Base-by-base conservation (phyloP, 2,797 vertebrate genomes). In the Catamblyrhynchus diadema region DNA sequence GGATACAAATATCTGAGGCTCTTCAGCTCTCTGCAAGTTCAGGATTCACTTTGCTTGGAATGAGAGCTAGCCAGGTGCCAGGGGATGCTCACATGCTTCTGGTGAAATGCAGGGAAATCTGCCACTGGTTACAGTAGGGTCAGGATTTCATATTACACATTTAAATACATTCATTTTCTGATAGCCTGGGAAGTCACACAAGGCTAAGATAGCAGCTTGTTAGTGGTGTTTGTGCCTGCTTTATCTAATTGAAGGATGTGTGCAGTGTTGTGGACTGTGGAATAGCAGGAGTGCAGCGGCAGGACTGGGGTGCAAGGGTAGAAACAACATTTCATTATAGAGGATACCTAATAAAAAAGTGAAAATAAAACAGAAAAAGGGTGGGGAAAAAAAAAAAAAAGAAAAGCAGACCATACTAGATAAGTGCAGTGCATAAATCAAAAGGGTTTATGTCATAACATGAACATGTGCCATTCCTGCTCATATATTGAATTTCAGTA, bases 401-500 rank as follows among this genome's bases (percentile, higher is more conserved):
- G 16, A 32, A 32, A 56, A 47, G 18, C 61, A 79, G 61, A 56
- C 75, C 28, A 18, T 60, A 69, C 79, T 95, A 93, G 91, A 85
- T 97, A 96, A 97, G 87, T 96, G 92, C 94, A 73, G 82, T 97
- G 94, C 95, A 96, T 96, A 97, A 98, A 98, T 98, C 97, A 98
- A 97, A 98, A 95, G 90, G 93, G 82, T 97, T 97, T 98, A 67
- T 98, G 97, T 98, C 96, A 96, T 97, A 97, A 97, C 94, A 97
- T 32, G 96, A 98, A 90, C 97, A 96, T 97, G 96, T 97, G 96
- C 95, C 92, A 94, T 96, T 96, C 94, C 91, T 96, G 93, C 96
- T 97, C 90, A 41, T 97, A 97, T 97, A 98, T 96, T 98, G 97
- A 97, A 97, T 98, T 98, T 98, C 97, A 97, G 97, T 97, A 97